Base-by-base conservation (phyloP, 2,113 vertebrate genomes). In the Salvelinus namaycush region DNA sequence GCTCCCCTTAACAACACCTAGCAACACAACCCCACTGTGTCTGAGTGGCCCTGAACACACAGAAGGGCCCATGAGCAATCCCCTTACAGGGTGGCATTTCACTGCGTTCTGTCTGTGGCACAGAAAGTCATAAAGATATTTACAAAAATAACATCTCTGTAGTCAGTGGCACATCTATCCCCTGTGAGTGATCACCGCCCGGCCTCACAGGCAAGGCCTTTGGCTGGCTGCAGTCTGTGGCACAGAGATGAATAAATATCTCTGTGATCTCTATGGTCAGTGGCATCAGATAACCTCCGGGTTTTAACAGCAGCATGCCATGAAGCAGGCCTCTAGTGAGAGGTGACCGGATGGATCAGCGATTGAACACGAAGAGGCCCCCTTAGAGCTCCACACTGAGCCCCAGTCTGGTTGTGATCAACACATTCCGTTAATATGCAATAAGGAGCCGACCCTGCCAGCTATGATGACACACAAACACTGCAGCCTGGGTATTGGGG, bases 341-440 rank as follows among this genome's bases (percentile, higher is more conserved):
- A 22, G 59, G n/a, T 24, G 59, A 62, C n/a, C 59, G 1, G n/a
- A 0, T 22, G 59, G 5, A 22, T 62, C 59, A 62, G 54, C 1
- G 54, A 44, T 44, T 44, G 11, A 14, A 57, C 65, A 26, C 49
- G 49, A 4, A 57, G 18, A 74, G 73, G 68, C 73, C 82, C 67
- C 79, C 76, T 72, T 76, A 59, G 64, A 83, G 79, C 79, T 22
- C 22, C 70, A n/a, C 72, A 60, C 70, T 44, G 51, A 76, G 76
- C 66, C 74, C 73, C 34, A 71, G 71, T 74, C 86, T 89, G 89
- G 76, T 80, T 82, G 29, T 76, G 74, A 89, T 85, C 84, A 59
- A 69, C 69, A 16, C 68, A 77, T 81, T 84, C 79, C 70, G 67
- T 78, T 70, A 77, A 79, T 83, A 8, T 68, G 20, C 49, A 73